Percentiles rank a stretch among this genome's conserved stretches.
These are phyloP conservation scores for Microcebus tavaratra DNA, from an alignment of 2,113 vertebrate species.

Conservation along the genomic window DNA sequence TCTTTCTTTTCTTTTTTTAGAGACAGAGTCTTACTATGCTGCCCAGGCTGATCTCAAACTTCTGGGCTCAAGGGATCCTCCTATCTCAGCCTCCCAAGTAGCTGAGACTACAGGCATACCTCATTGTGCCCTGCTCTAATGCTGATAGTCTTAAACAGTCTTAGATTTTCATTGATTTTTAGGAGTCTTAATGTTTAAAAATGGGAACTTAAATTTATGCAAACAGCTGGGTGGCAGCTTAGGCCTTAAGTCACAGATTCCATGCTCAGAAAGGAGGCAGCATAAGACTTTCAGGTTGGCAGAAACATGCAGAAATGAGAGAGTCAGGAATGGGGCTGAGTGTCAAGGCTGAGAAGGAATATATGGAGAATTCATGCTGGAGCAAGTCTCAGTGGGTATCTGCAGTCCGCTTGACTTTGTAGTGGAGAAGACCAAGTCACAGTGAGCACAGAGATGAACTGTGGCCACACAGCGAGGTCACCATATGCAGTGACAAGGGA, in stretches of 20 bases:
- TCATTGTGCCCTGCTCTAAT: too few species aligned
- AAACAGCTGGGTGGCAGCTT: not conserved
- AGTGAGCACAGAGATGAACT: fast-evolving
- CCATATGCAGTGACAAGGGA: not conserved
- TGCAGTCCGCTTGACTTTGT: not conserved
- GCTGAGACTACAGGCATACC: too few species aligned
- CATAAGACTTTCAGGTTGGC: not conserved
- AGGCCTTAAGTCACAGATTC: not conserved
- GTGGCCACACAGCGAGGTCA: not conserved
- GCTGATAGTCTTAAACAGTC: not conserved
- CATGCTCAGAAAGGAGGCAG: not conserved
- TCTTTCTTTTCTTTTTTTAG: too few species aligned
- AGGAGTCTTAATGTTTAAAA: not conserved
- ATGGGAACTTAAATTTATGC: not conserved
- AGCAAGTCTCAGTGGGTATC: fast-evolving
- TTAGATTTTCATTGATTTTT: not conserved
- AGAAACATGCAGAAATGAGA: not conserved
- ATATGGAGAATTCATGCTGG: fast-evolving
- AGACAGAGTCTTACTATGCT: too few species aligned
- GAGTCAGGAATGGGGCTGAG: not conserved
- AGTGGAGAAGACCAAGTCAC: not conserved
- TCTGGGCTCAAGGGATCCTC: too few species aligned
- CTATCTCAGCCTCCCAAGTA: too few species aligned
- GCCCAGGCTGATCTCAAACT: too few species aligned
- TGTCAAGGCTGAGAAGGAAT: not conserved